Evolutionary conservation across 2,797 vertebrate species (phyloP).

Genomic region (Syndactyla subalaris): DNA sequence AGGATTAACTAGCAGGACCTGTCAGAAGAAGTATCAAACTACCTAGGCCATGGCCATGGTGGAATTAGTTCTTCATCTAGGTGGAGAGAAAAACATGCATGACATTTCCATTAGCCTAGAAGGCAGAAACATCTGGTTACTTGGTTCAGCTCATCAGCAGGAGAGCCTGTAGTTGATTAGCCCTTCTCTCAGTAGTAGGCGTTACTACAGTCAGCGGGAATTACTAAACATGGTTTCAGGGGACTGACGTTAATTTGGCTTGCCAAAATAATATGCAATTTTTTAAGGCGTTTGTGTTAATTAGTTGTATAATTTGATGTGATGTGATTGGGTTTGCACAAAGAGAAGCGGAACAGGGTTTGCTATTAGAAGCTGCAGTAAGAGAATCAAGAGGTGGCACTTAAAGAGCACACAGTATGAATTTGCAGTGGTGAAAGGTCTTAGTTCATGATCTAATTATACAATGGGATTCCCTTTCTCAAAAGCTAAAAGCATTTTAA

Average conservation of each 20-base stretch:
- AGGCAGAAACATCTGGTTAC: conserved; percentile 61
- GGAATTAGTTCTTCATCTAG: conserved; percentile 53
- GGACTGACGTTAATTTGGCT: conserved; percentile 64
- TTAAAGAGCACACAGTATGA: conserved; percentile 62
- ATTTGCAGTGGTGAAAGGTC: conserved; percentile 44
- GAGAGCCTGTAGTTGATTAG: conserved; percentile 59
- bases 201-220: conserved; percentile 54
- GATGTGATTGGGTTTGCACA: conserved; percentile 64
- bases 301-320: conserved; percentile 73
- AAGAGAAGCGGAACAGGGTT: conserved; percentile 61
- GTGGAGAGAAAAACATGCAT: conserved; percentile 47
- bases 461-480: conserved; percentile 64
- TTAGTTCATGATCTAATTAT: conserved; percentile 71
- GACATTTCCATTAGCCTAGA: conserved; percentile 66
- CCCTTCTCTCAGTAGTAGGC: conserved; percentile 61
- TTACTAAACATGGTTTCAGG: conserved; percentile 58
- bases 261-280: conserved; percentile 73
- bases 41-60: conserved; percentile 16
- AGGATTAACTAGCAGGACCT: not conserved
- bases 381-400: conserved; percentile 64
- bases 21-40: not conserved
- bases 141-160: conserved; percentile 58
- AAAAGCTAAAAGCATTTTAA: conserved; percentile 64
- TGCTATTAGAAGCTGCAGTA: conserved; percentile 58
- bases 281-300: conserved; percentile 72